phyloP scores from a whole-genome alignment of 2,113 vertebrate genomes.

The Tachysurus vachellii region DNA sequence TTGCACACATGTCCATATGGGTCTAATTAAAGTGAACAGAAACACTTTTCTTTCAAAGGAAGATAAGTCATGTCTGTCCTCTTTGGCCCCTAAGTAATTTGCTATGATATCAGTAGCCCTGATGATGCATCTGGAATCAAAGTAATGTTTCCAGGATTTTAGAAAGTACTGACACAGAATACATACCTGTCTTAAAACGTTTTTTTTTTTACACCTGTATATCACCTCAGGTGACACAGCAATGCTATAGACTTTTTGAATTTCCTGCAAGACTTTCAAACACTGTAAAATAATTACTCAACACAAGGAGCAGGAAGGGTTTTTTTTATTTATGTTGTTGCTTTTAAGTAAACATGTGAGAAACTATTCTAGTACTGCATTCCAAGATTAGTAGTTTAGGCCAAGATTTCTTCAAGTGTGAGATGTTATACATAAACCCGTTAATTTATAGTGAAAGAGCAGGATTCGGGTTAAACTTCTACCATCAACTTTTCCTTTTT shows the following conservation, averaged over 20 bases:
- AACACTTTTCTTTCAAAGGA: slow-evolving; percentile 72
- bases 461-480: background rate
- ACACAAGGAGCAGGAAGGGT: background rate
- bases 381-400: slow-evolving; percentile 9
- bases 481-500: slow-evolving; percentile 2
- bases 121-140: background rate
- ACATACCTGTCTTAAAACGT: background rate
- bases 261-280: background rate
- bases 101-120: background rate
- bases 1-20: slow-evolving; percentile 79
- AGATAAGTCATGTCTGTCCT: slow-evolving; percentile 59
- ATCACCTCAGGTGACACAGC: background rate
- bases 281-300: background rate
- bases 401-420: slow-evolving; percentile 4
- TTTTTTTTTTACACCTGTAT: background rate
- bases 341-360: slow-evolving; percentile 2
- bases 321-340: background rate
- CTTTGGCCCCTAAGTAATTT: slow-evolving; percentile 14
- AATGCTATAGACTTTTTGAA: background rate
- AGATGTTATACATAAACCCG: background rate
- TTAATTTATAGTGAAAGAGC: slow-evolving; percentile 12
- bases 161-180: background rate
- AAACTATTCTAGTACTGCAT: slow-evolving; percentile 7
- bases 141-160: background rate
- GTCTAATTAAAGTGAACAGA: slow-evolving; percentile 80